Base-by-base conservation (phyloP, 64 coral and sea anemone genomes). In the Montipora efflorescens region DNA sequence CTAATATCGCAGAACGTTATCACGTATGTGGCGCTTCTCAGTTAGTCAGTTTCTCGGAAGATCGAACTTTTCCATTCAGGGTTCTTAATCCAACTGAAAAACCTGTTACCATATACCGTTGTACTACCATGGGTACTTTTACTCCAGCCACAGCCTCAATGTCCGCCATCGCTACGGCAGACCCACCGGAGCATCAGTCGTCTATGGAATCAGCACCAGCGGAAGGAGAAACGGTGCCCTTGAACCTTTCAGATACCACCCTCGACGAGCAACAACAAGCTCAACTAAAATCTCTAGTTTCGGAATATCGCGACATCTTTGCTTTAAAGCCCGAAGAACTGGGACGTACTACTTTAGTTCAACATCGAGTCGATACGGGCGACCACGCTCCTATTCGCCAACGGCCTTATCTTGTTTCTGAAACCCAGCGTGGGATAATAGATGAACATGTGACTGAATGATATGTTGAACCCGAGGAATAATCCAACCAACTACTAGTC, bases 11-110 rank as follows among this genome's bases (percentile, higher is more conserved):
- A 3, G 20, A 22, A 14, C 16, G 70, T 1, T 76, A 75, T 8
- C 70, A 76, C 13, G 49, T 88, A 9, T 53, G 70, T 53, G 90
- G 90, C 2, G 50, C 90, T 55, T 28, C 90, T 48, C 57, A 75
- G 15, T 50, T 92, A 0, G 72, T 74, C 1, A 43, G 21, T 55
- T n/a, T 80, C 3, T 53, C n/a, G 9, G 47, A 53, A 25, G 20
- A 18, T 12, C 51, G 50, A 2, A 70, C 67, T 1, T 48, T 92
- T 53, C 90, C 90, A 75, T 84, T 92, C 36, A 67, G 79, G 4
- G 48, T 92, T 51, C 47, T 92, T 0, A 92, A 92, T 13, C 79
- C 90, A n/a, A 92, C 90, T 15, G 71, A 84, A 36, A 18, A 48
- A 46, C 90, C 90, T 44, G 69, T 92, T 20, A 92, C 90, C 9